Evolutionary conservation across 1,140 invertebrate species (phyloP), one percentile per base, ranked within the genome.

Genomic region (Pseudobourletiella spinata): DNA sequence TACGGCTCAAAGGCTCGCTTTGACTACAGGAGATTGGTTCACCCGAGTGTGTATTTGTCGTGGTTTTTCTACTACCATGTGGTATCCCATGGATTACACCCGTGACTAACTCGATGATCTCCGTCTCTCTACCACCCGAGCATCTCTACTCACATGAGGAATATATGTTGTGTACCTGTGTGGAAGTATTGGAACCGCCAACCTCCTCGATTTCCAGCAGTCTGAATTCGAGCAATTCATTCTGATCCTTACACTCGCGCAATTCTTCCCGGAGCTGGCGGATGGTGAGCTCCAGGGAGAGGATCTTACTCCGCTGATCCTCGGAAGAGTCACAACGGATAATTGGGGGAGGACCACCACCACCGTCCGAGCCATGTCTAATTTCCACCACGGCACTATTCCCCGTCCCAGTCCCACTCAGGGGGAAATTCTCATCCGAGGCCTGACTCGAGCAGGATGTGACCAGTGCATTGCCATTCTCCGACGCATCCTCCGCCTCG

Each of bases 141-240:
- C n/a, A n/a, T n/a, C n/a, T n/a, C n/a, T n/a, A 39, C n/a, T 39
- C n/a, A n/a, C 8, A 39, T 11, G 8, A n/a, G 32, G 8, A 39
- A 39, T 39, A 39, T 8, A 39, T 11, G 32, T 39, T 39, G 32
- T n/a, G n/a, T 57, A 57, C 56, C 56, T 43, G 35, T 24, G 51
- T 26, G 14, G 43, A 18, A n/a, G 39, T n/a, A 52, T 57, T n/a
- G 8, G 20, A 1, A 11, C 57, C 61, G 4, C 57, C 61, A 16
- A 64, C 32, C 25, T 70, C 63, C 58, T 63, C 64, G 55, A 70
- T 64, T 65, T 70, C 68, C 48, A 70, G 35, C 1, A 70, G 57
- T 32, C 68, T 39, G 51, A 70, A 70, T 43, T 70, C 68, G 18
- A 70, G 44, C 8, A 70, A 57, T 35, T 70, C 68, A 59, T 70